Evolutionary conservation across 1,140 invertebrate species (phyloP).

Genomic region (Brachionus koreanus): DNA sequence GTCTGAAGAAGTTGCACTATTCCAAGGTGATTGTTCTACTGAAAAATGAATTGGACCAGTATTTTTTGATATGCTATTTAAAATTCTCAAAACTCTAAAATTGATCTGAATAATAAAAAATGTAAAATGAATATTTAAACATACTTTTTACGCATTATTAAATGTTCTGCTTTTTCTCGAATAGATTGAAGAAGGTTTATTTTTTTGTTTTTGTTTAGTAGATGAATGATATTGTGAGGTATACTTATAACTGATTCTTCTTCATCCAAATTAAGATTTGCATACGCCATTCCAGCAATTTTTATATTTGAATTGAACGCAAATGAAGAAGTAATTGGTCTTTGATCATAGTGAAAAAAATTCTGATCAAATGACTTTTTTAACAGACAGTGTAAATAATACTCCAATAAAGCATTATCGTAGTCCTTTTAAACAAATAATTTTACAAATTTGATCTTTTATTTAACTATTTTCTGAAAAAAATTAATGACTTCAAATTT

Average conservation of each 20-base stretch:
- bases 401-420: constrained; percentile 33
- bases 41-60: not conserved
- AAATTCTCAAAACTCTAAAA: constrained; percentile 41
- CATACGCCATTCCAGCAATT: constrained; percentile 41
- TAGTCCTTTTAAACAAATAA: constrained; percentile 9
- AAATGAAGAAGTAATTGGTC: constrained; percentile 28
- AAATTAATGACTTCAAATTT: no score
- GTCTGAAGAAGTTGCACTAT: constrained; percentile 15
- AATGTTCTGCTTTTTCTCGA: constrained; percentile 32
- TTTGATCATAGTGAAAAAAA: constrained; percentile 34
- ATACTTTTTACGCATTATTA: constrained; percentile 34
- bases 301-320: constrained; percentile 36
- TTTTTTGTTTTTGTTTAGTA: constrained; percentile 38
- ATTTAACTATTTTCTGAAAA: no score
- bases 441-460: not conserved
- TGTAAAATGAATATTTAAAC: not conserved
- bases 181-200: constrained; percentile 43
- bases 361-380: constrained; percentile 43
- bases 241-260: constrained; percentile 35
- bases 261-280: constrained; percentile 38
- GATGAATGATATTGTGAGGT: constrained; percentile 29
- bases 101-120: not conserved
- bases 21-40: constrained; percentile 25
- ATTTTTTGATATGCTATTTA: constrained; percentile 23
- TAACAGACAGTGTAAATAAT: constrained; percentile 40